Evolutionary conservation across 2,888 invertebrate genomes (phyloP), one percentile per base, ranked within the genome.

Genomic region (Caenorhabditis wallacei): DNA sequence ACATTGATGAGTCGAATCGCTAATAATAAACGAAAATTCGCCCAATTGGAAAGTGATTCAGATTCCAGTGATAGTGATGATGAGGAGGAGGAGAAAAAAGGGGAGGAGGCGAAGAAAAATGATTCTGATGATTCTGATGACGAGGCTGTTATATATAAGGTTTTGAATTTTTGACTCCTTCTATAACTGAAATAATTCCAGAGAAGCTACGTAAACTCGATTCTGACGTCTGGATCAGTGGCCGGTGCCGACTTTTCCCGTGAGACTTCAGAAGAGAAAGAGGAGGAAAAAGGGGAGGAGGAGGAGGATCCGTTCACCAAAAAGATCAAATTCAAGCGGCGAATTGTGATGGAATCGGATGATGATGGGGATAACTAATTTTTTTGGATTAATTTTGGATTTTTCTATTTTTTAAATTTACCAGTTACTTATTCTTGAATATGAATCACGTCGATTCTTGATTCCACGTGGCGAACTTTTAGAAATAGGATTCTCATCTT

Each of bases 21-120:
- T 3, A 71, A 59, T 18, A 61, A 61, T 30, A 80, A 69, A 54
- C 24, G 80, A 54, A 54, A 61, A n/a, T 48, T 63, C 13, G 71
- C 75, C 2, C 83, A 83, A 18, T 22, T 75, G 51, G 79, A 64
- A 35, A 70, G 70, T 57, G 70, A 70, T 64, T 64, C 56, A 16
- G 70, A 70, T 30, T 68, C 68, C 3, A 68, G 68, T 69, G 70
- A 70, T 30, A 46, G 30, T 59, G 74, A 74, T 2, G 74, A 74
- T n/a, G 81, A 80, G 20, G 48, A 69, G 24, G 26, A 53, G 4
- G 35, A 43, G 11, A 43, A 22, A 8, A 40, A 2, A 2, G 7
- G 2, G 46, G 46, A 48, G 18, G 18, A 18, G 2, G 2, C 18
- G 18, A 18, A 48, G 18, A 43, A 43, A 13, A 43, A 43, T 7